A percentile compares a stretch with the other conserved stretches of the same genome.
Conservation (phyloP, 2,797 vertebrate species). For the Myotis findleyi region DNA sequence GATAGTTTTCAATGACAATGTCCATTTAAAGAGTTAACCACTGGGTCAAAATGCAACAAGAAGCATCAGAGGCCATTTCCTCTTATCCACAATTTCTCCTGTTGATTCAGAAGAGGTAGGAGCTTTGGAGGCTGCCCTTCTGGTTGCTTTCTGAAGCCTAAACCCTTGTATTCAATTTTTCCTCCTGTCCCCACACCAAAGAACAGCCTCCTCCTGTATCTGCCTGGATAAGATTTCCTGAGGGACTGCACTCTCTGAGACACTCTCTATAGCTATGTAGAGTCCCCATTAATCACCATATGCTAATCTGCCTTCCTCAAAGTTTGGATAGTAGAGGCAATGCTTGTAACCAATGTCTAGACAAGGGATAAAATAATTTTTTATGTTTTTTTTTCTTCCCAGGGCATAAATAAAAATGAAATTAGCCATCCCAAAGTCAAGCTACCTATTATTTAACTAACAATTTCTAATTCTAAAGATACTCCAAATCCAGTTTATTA, state of each 20-base stretch:
- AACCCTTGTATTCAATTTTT: neutral
- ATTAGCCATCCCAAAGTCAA: neutral
- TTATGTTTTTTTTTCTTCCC: neutral
- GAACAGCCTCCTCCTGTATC: neutral
- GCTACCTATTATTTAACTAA: neutral
- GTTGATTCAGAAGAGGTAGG: neutral
- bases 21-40: neutral
- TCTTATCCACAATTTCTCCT: neutral
- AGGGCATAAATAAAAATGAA: neutral
- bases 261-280: neutral
- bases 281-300: neutral
- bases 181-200: neutral
- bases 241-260: neutral
- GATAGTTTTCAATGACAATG: neutral
- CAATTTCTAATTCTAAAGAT: constrained; percentile 54
- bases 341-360: neutral
- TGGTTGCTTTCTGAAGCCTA: neutral
- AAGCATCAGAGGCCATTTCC: neutral
- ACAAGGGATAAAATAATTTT: neutral
- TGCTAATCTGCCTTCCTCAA: neutral
- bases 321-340: neutral
- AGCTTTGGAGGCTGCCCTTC: neutral
- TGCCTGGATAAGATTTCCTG: neutral
- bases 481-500: neutral
- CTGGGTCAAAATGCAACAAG: neutral